Conservation (phyloP, 2,888 invertebrate genomes). For the Lepidochitona cinerea region DNA sequence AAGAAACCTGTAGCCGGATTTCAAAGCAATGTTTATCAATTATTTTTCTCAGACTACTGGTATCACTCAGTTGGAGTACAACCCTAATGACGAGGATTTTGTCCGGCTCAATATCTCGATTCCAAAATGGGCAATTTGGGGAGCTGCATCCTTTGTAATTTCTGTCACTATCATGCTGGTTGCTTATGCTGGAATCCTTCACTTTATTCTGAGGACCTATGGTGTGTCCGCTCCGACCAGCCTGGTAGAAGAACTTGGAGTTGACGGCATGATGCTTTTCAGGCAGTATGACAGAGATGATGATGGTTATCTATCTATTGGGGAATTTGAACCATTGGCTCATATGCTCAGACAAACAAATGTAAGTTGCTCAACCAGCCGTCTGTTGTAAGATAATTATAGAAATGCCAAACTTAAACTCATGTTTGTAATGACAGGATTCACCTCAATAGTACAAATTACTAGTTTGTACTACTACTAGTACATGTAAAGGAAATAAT, state of each 20-base stretch:
- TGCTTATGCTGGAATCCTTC: not conserved
- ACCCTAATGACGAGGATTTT: not conserved
- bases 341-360: conserved; percentile 45
- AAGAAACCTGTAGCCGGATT: too few relatives aligned
- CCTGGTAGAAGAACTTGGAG: conserved; percentile 37
- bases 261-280: conserved; percentile 53
- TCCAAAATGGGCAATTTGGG: conserved; percentile 31
- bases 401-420: too few relatives aligned
- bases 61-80: too few relatives aligned
- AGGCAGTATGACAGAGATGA: conserved; percentile 52
- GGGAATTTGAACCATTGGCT: conserved; percentile 61
- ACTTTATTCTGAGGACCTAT: not conserved
- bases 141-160: conserved; percentile 14
- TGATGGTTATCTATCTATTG: conserved; percentile 55
- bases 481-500: too few relatives aligned
- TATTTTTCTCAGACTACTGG: too few relatives aligned
- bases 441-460: too few relatives aligned
- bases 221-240: conserved; percentile 21
- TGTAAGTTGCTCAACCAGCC: conserved; percentile 43
- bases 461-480: too few relatives aligned
- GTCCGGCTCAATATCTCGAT: not conserved
- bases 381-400: too few relatives aligned
- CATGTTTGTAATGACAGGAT: too few relatives aligned
- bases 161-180: conserved; percentile 19
- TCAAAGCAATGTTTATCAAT: too few relatives aligned